phyloP scores from a whole-genome alignment of 2,888 invertebrate genomes.

The Tortrix viridana region DNA sequence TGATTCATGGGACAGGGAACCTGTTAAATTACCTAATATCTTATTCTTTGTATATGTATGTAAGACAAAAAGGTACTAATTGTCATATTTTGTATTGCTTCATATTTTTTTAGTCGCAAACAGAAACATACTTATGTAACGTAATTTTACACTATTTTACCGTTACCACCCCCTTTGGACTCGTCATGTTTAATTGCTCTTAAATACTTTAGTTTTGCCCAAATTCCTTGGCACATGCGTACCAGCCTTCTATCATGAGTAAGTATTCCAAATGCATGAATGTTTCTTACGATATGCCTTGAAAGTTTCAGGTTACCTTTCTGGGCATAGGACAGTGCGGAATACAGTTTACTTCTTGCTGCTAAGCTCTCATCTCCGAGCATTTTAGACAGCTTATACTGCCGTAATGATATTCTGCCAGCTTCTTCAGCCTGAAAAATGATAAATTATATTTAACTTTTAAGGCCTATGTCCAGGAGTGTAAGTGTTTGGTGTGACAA shows the following conservation, averaged over 20 bases:
- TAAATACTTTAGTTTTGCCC: conserved; percentile 90
- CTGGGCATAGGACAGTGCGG: conserved; percentile 95
- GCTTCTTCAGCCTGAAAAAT: conserved; percentile 93
- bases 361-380: conserved; percentile 92
- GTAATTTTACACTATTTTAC: conserved; percentile 19
- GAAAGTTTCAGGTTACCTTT: conserved; percentile 87
- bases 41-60: too few relatives aligned
- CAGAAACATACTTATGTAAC: too few relatives aligned
- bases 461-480: too few relatives aligned
- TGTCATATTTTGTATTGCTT: not conserved
- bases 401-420: conserved; percentile 93
- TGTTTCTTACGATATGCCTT: conserved; percentile 82
- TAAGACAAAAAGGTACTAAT: too few relatives aligned
- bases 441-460: too few relatives aligned
- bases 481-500: too few relatives aligned
- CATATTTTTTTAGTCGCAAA: not conserved
- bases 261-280: conserved; percentile 64
- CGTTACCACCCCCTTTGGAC: conserved; percentile 37
- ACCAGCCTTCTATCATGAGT: conserved; percentile 86
- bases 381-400: conserved; percentile 91
- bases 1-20: too few relatives aligned
- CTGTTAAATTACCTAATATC: too few relatives aligned
- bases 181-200: conserved; percentile 50
- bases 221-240: conserved; percentile 94
- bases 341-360: conserved; percentile 93